Evolutionary conservation across 1,140 invertebrate species (phyloP).

Genomic region (Nomia melanderi): DNA sequence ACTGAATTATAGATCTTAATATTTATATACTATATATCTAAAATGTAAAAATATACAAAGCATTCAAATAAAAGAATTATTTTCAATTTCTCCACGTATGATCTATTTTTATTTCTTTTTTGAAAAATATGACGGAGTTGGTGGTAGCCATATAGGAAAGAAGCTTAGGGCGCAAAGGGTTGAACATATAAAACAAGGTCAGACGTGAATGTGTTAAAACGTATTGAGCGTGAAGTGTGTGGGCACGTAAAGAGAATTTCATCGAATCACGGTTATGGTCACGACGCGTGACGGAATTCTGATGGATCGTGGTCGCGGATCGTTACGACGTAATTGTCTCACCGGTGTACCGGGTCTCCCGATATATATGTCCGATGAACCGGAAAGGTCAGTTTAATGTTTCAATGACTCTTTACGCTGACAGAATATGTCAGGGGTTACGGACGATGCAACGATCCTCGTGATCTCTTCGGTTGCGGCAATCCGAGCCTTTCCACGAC

Average conservation of each 20-base stretch:
- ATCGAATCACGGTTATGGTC: slow-evolving; percentile 59
- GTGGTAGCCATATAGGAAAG: too few species aligned
- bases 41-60: too few species aligned
- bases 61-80: too few species aligned
- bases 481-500: slow-evolving; percentile 6
- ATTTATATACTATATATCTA: too few species aligned
- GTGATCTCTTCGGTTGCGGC: slow-evolving; percentile 40
- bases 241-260: slow-evolving; percentile 45
- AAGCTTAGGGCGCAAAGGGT: too few species aligned
- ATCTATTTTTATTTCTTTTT: too few species aligned
- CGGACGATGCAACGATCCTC: slow-evolving; percentile 51
- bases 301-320: slow-evolving; percentile 64
- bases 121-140: too few species aligned
- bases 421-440: slow-evolving; percentile 41
- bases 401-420: slow-evolving; percentile 51
- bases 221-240: too few species aligned
- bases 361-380: slow-evolving; percentile 49
- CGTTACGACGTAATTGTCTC: slow-evolving; percentile 68
- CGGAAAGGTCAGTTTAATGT: slow-evolving; percentile 65
- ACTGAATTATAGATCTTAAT: too few species aligned
- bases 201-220: too few species aligned
- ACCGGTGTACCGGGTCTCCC: slow-evolving; percentile 52
- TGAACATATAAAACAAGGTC: too few species aligned
- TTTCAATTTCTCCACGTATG: too few species aligned
- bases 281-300: slow-evolving; percentile 69